phyloP scores from a whole-genome alignment of 2,113 vertebrate species.

The Neolamprologus kungweensis region DNA sequence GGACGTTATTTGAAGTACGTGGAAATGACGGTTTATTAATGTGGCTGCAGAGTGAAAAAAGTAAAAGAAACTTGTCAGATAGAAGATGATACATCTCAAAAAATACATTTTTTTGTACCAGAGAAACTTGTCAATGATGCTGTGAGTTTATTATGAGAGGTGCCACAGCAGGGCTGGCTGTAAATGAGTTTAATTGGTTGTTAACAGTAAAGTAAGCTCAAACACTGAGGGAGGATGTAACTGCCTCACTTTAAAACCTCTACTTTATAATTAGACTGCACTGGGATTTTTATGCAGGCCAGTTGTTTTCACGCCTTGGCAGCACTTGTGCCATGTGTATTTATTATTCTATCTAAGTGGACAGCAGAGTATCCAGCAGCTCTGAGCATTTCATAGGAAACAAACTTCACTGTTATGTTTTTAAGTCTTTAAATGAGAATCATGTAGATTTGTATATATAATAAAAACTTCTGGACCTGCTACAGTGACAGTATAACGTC shows the following conservation, averaged over 20 bases:
- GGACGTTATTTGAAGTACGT: neutral
- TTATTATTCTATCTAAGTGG: neutral
- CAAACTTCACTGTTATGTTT: neutral
- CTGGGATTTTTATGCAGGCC: neutral
- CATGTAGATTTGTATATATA: accelerated
- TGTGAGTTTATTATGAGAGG: neutral
- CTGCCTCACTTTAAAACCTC: neutral
- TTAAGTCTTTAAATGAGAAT: neutral
- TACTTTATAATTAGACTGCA: neutral
- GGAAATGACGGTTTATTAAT: neutral
- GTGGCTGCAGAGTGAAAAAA: neutral
- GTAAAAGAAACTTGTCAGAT: accelerated
- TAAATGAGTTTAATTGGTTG: neutral
- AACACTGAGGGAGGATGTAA: neutral
- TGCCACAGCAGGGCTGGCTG: neutral
- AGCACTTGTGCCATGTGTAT: neutral
- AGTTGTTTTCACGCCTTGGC: neutral
- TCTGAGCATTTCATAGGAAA: neutral
- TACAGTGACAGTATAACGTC: accelerated
- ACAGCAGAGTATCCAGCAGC: accelerated
- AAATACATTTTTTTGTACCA: accelerated
- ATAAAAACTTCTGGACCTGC: accelerated
- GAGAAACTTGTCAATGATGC: neutral
- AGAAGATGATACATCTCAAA: neutral
- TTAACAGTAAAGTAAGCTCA: neutral